Conservation (phyloP, 92 coral and sea anemone genomes). For the Virgularia gustaviana region DNA sequence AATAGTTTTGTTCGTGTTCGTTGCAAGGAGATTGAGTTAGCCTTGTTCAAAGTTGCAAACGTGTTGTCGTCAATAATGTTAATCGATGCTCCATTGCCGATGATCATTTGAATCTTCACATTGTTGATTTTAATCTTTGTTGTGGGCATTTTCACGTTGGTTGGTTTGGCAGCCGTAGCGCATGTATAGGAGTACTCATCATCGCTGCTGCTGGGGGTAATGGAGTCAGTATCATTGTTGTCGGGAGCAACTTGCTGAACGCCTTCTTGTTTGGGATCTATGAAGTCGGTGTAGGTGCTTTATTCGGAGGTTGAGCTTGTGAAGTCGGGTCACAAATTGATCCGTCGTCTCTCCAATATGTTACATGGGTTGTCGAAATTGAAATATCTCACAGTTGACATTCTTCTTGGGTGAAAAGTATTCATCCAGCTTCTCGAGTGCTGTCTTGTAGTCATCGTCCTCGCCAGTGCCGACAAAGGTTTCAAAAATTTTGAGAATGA, state of each 20-base stretch:
- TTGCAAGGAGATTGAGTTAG: slow-evolving; percentile 11
- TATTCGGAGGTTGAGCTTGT: not conserved
- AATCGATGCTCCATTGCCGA: slow-evolving; percentile 57
- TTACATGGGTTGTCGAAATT: slow-evolving; percentile 5
- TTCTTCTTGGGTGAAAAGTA: too few species aligned
- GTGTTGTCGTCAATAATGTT: slow-evolving; percentile 38
- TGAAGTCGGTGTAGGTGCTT: not conserved
- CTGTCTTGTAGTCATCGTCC: not conserved
- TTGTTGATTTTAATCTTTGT: slow-evolving; percentile 6
- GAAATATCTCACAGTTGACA: slow-evolving; percentile 30
- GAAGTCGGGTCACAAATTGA: not conserved
- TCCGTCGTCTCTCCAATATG: slow-evolving; percentile 7
- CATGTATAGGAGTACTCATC: not conserved
- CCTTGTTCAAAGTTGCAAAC: slow-evolving; percentile 5
- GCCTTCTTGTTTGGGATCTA: not conserved
- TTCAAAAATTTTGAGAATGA: slow-evolving; percentile 15
- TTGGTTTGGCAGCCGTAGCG: not conserved
- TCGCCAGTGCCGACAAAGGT: slow-evolving; percentile 16
- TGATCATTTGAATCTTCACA: slow-evolving; percentile 32
- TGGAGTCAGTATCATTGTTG: not conserved
- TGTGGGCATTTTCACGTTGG: slow-evolving; percentile 5
- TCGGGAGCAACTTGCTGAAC: not conserved
- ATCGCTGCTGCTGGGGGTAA: not conserved
- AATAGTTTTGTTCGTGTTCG: slow-evolving; percentile 2
- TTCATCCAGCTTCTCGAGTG: slow-evolving; percentile 16